These are phyloP conservation scores for Monopis laevigella DNA, from an alignment of 2,888 invertebrate genomes.

Conservation along the genomic window DNA sequence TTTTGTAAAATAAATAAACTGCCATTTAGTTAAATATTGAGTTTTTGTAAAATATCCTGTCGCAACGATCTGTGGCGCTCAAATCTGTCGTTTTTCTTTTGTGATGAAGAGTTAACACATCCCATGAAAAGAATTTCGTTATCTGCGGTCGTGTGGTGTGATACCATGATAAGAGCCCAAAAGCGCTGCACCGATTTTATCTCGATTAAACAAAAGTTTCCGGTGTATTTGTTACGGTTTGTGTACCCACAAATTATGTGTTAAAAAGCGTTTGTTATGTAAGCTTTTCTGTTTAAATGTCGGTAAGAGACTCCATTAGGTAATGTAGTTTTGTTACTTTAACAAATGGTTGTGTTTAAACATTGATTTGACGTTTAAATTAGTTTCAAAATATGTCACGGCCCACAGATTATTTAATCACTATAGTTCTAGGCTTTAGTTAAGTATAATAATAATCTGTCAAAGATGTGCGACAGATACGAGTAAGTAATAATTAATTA, in stretches of 20 bases:
- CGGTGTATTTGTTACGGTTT: constrained; percentile 29
- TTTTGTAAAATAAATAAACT: background rate
- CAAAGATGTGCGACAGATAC: too few species aligned
- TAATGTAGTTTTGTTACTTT: too few species aligned
- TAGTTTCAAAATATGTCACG: too few species aligned
- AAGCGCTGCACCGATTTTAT: constrained; percentile 33
- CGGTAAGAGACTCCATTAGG: too few species aligned
- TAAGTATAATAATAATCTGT: too few species aligned
- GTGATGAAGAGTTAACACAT: constrained; percentile 44
- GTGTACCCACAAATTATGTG: constrained; percentile 33
- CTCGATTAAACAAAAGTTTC: constrained; percentile 59
- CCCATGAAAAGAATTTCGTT: constrained; percentile 50
- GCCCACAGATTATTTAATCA: too few species aligned
- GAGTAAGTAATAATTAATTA: too few species aligned
- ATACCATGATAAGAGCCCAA: constrained; percentile 39
- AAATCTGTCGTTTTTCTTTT: constrained; percentile 6
- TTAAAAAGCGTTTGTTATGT: constrained; percentile 30
- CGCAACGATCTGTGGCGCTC: constrained; percentile 4
- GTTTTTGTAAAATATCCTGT: constrained; percentile 3
- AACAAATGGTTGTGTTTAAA: too few species aligned
- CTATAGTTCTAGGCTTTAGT: too few species aligned
- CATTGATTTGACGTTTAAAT: too few species aligned
- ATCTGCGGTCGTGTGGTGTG: constrained; percentile 46
- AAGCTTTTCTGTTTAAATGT: too few species aligned
- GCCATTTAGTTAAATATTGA: background rate